Conservation (phyloP, 2,888 invertebrate genomes). For the Lissonota sp. region DNA sequence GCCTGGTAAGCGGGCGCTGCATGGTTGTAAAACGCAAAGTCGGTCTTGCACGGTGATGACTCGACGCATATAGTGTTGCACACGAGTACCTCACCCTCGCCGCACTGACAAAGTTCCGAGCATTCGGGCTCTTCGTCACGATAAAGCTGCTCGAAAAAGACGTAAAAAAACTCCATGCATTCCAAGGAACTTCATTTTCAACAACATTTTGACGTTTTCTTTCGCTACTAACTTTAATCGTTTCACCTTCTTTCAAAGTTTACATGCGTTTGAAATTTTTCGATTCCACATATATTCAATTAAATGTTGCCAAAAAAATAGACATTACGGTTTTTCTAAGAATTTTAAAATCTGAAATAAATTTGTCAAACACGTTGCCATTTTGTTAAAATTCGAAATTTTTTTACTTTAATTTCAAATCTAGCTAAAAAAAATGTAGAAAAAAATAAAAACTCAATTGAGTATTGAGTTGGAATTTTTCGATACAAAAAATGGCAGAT, state of each 20-base stretch:
- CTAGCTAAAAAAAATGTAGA: not conserved
- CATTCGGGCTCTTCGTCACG: conserved; percentile 94
- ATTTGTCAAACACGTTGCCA: too few relatives aligned
- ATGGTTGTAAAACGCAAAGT: conserved; percentile 95
- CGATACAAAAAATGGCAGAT: not conserved
- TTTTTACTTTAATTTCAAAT: not conserved
- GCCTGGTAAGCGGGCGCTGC: conserved; percentile 96
- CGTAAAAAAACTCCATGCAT: conserved; percentile 6
- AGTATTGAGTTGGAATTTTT: not conserved
- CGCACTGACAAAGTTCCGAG: conserved; percentile 95
- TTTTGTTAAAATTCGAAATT: too few relatives aligned
- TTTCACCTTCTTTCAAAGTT: too few relatives aligned
- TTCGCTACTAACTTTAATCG: too few relatives aligned
- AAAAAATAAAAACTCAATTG: not conserved
- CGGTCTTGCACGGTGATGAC: conserved; percentile 93
- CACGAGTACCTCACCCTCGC: conserved; percentile 90
- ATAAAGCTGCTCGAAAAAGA: conserved; percentile 86
- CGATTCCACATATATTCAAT: too few relatives aligned
- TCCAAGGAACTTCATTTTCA: too few relatives aligned
- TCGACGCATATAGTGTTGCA: conserved; percentile 96
- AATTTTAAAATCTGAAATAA: too few relatives aligned
- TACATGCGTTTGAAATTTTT: too few relatives aligned
- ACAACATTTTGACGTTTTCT: too few relatives aligned
- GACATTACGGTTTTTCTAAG: too few relatives aligned
- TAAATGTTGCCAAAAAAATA: too few relatives aligned